Conservation (phyloP, 2,797 vertebrate species). For the Argya squamiceps region DNA sequence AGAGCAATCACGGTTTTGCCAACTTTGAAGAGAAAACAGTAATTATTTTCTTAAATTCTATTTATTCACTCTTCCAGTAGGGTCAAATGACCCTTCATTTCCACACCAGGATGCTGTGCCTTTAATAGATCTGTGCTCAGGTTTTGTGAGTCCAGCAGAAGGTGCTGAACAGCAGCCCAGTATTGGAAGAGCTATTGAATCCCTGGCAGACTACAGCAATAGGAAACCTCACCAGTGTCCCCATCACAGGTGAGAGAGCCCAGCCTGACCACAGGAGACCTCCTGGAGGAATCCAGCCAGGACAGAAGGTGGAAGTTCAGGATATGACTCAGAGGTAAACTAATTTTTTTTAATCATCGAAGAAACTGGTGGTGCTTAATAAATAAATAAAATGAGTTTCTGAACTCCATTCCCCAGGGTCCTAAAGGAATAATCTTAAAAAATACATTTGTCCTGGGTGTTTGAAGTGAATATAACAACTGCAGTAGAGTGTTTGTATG, state of each 20-base stretch:
- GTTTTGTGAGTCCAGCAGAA: conserved; percentile 71
- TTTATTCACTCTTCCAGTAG: background rate
- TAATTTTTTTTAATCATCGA: background rate
- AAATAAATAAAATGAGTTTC: background rate
- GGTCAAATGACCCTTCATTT: conserved; percentile 33
- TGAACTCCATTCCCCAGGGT: background rate
- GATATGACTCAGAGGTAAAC: conserved; percentile 67
- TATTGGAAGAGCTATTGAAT: conserved; percentile 59
- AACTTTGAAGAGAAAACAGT: conserved; percentile 63
- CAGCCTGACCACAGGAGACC: conserved; percentile 7
- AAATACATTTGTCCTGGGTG: background rate
- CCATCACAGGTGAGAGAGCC: background rate
- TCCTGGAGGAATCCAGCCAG: conserved; percentile 38
- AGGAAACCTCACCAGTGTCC: conserved; percentile 38
- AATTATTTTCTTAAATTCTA: conserved; percentile 53
- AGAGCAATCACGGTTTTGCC: conserved; percentile 47
- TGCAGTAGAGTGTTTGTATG: background rate
- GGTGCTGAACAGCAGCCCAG: conserved; percentile 67
- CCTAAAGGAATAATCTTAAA: background rate
- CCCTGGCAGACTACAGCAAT: conserved; percentile 20
- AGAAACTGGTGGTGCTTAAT: background rate
- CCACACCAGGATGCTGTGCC: conserved; percentile 67
- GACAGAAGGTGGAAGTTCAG: conserved; percentile 76
- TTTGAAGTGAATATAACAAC: background rate
- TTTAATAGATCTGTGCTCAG: conserved; percentile 69